Conservation (phyloP, 2,797 vertebrate species). For the Kryptolebias ocellatus region DNA sequence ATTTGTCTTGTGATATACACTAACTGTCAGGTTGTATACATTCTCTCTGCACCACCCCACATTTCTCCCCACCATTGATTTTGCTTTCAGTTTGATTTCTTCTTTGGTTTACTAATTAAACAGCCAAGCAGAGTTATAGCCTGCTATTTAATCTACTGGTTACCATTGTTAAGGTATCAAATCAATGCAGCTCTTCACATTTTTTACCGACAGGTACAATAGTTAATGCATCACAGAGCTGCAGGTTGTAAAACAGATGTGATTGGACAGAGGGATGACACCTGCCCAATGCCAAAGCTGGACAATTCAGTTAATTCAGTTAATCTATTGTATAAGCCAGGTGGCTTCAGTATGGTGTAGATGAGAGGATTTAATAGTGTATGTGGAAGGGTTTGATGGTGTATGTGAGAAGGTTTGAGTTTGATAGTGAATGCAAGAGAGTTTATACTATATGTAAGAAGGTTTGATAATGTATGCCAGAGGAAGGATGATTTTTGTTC, state of each 20-base stretch:
- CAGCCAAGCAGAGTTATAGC: constrained; percentile 53
- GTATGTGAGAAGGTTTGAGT: too few relatives aligned
- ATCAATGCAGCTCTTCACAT: constrained; percentile 66
- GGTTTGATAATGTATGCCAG: too few relatives aligned
- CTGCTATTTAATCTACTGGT: constrained; percentile 62
- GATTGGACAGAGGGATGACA: constrained; percentile 29
- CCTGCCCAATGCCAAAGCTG: constrained; percentile 43
- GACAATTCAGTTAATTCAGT: constrained; percentile 40
- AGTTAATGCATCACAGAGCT: constrained; percentile 30
- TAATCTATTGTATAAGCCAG: too few relatives aligned
- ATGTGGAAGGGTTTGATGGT: too few relatives aligned
- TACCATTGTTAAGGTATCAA: constrained; percentile 63
- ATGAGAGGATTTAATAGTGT: too few relatives aligned
- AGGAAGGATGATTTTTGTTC: too few relatives aligned
- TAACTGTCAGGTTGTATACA: constrained; percentile 3
- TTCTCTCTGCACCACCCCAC: constrained; percentile 22
- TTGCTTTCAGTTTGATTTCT: constrained; percentile 67
- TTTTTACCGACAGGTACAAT: constrained; percentile 43
- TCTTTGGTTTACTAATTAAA: constrained; percentile 75
- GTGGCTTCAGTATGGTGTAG: too few relatives aligned
- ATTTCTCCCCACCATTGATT: constrained; percentile 68
- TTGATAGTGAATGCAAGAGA: too few relatives aligned
- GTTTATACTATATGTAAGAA: too few relatives aligned
- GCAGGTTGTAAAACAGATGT: constrained; percentile 31
- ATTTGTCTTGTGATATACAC: constrained; percentile 19